These are phyloP conservation scores for Himalopsyche japonica DNA, from an alignment of 2,888 invertebrate genomes.

Conservation along the genomic window DNA sequence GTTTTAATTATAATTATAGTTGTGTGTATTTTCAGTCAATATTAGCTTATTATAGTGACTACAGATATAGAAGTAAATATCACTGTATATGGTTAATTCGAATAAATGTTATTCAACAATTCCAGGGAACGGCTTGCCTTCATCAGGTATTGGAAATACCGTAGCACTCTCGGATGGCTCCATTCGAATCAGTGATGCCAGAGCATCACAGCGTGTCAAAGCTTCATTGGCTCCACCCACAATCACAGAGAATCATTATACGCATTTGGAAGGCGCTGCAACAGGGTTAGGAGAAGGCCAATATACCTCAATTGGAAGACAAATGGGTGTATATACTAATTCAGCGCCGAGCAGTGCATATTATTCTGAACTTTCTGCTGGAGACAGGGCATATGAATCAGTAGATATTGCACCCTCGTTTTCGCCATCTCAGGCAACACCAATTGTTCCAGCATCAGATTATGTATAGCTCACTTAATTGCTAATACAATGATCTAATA, in stretches of 20 bases:
- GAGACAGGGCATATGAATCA: not conserved
- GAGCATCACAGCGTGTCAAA: not conserved
- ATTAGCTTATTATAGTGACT: no score
- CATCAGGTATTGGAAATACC: not conserved
- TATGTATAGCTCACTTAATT: no score
- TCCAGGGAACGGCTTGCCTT: not conserved
- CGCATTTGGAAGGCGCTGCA: not conserved
- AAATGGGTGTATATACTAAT: not conserved
- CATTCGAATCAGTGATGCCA: not conserved
- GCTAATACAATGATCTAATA: no score
- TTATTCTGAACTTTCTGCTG: not conserved
- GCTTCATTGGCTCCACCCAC: not conserved
- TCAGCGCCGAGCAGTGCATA: not conserved
- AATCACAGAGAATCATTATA: not conserved
- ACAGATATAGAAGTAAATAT: no score
- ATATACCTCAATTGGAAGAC: not conserved
- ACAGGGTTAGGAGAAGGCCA: not conserved
- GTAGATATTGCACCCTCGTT: not conserved
- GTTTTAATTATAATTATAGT: no score
- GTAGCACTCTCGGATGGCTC: not conserved
- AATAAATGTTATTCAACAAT: no score
- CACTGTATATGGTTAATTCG: no score
- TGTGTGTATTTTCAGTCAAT: no score
- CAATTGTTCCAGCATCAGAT: no score
- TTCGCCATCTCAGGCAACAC: not conserved